Base-by-base conservation (phyloP, 2,888 invertebrate species). In the Platynereis dumerilii region DNA sequence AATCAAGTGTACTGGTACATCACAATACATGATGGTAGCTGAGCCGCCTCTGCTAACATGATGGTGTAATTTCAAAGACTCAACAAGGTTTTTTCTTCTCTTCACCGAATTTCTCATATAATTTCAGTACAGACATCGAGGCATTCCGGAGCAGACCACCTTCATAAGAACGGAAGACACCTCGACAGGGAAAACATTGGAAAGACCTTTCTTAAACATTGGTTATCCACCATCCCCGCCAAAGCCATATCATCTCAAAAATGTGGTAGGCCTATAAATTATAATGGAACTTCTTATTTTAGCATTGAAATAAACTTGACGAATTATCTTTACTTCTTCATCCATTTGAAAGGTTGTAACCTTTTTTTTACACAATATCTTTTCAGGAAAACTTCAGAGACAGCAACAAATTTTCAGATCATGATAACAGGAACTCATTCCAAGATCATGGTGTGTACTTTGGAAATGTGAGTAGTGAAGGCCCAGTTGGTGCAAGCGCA, bases 381-480 rank as follows among this genome's bases (percentile, higher is more conserved):
- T 78, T 75, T 42, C 78, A 80, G 80, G 67, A 60, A 53, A 74
- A 74, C 60, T 79, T 76, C 72, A 74, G 74, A 65, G 58, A 61
- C 0, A 63, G 71, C 1, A 79, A 82, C 69, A 71, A 70, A 28
- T 82, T 82, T 68, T 79, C 80, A 0, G 71, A 72, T 12, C 81
- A 81, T 58, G 80, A 82, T 71, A 81, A 82, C 72, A 68, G 80
- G 62, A 73, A 82, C 60, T 68, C 72, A 17, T 76, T 82, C 67
- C 80, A 82, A 62, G 74, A 76, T 45, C 75, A 76, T 52, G 82
- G 80, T 1, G 78, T 77, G 17, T 81, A 82, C 60, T 78, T 81
- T 60, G 80, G 78, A 3, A 74, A 79, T 71, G 82, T 82, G 72
- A 79, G 81, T 79, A 61, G 34, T 48, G 17, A 42, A 10, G 10